Base-by-base conservation (phyloP, 1,140 invertebrate genomes). In the Branchinecta lynchi region DNA sequence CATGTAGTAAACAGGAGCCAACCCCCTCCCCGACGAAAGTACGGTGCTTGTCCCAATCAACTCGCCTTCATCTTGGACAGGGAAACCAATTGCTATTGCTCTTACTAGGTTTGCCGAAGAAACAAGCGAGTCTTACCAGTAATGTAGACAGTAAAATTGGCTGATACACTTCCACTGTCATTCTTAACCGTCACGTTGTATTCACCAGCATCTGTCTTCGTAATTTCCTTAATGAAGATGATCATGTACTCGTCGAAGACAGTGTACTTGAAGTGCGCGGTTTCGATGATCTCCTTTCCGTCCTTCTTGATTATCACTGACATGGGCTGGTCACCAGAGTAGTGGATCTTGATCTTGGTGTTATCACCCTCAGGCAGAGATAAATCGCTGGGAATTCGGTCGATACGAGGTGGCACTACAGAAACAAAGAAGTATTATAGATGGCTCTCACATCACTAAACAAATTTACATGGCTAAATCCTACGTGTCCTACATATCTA, bases 231-330 rank as follows among this genome's bases (percentile, higher is more conserved):
- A 72, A 95, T 89, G 74, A 92, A 93, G 67, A 98, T 88, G 43
- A 95, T 91, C 20, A 94, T 85, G 76, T 96, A 97, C 72, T 97
- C 95, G 80, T 98, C 95, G 80, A 98, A 96, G 3, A 95, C 84
- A 0, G 90, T 94, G 77, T 88, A 93, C 77, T 96, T 96, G 73
- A 98, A 84, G 73, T 92, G 88, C 0, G 82, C 78, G 3, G 88
- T 87, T 74, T 94, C 88, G 0, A 83, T 80, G 44, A 96, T 77
- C 65, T 86, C 84, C 67, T 83, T 82, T n/a, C 90, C 91, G 75
- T 94, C 86, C 75, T 89, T 90, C 67, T 82, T 87, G 32, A 98
- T 80, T 6, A 83, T 85, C 46, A 97, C 87, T 66, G 90, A 87
- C 76, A 96, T 87, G 44, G 94, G 93, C 77, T 92, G 89, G 79